A percentile compares a stretch with the other conserved stretches of the same genome.
phyloP scores from a whole-genome alignment of 2,888 invertebrate genomes.

The Oligia latruncula region DNA sequence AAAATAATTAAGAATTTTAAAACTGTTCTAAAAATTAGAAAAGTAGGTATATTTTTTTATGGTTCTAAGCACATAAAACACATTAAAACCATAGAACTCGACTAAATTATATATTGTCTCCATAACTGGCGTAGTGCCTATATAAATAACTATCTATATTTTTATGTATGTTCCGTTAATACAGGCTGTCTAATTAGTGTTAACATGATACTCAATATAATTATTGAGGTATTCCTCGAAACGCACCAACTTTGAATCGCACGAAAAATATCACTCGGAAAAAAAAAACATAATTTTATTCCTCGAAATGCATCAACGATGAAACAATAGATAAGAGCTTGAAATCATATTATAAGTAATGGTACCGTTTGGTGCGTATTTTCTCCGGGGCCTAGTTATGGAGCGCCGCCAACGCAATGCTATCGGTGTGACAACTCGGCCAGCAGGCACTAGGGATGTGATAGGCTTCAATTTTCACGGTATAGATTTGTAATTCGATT shows the following conservation, averaged over 20 bases:
- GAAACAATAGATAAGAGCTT: too few relatives aligned
- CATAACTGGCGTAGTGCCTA: background rate
- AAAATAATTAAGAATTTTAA: background rate
- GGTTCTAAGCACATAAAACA: background rate
- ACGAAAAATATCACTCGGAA: too few relatives aligned
- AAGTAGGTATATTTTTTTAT: background rate
- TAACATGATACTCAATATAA: constrained; percentile 6
- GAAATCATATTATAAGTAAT: constrained; percentile 54
- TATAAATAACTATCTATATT: background rate
- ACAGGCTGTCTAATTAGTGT: background rate
- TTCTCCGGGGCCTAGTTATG: constrained; percentile 66
- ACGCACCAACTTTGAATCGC: too few relatives aligned
- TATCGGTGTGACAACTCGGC: constrained; percentile 51
- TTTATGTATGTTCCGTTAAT: background rate
- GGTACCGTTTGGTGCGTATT: constrained; percentile 41
- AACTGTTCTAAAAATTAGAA: background rate
- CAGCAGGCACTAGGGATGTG: constrained; percentile 39
- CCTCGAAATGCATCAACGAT: too few relatives aligned
- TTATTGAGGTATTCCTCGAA: too few relatives aligned
- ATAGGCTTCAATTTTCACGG: constrained; percentile 12
- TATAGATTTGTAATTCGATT: constrained; percentile 5
- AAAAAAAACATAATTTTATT: too few relatives aligned
- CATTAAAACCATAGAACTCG: background rate
- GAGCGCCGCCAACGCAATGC: constrained; percentile 60
- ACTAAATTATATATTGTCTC: background rate